Conservation (phyloP, 2,113 vertebrate species). For the Heterotis niloticus region DNA sequence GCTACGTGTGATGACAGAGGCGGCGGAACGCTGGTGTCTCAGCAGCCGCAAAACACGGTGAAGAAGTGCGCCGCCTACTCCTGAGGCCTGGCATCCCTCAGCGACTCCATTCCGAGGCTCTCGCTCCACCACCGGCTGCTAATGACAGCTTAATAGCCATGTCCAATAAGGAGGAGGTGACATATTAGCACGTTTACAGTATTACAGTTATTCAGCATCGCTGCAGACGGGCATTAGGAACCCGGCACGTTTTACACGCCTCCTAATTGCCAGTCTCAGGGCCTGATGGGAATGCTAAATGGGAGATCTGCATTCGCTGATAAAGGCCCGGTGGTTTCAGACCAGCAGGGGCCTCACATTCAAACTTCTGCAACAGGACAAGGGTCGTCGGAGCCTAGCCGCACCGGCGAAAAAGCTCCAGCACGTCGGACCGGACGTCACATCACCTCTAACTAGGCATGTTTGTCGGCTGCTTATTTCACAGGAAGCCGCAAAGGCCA, state of each 20-base stretch:
- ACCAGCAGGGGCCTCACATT: background rate
- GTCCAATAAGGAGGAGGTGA: slow-evolving; percentile 9
- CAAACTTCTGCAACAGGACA: background rate
- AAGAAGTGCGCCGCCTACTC: background rate
- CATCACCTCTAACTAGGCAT: background rate
- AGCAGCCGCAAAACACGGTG: background rate
- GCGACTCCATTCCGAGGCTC: background rate
- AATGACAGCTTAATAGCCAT: slow-evolving; percentile 5
- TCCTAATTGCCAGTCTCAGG: slow-evolving; percentile 16
- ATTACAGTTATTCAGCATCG: background rate
- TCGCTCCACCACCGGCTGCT: background rate
- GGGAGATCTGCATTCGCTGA: background rate
- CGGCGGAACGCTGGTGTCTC: background rate
- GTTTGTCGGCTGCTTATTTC: background rate
- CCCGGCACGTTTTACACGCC: slow-evolving; percentile 12
- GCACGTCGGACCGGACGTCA: background rate
- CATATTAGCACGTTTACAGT: background rate
- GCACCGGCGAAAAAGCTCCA: slow-evolving; percentile 6
- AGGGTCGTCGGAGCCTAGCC: background rate
- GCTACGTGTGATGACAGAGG: too few relatives aligned
- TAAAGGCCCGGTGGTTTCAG: background rate
- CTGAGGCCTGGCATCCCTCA: background rate
- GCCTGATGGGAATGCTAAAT: slow-evolving; percentile 11
- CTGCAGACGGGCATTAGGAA: background rate
- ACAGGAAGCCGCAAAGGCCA: background rate